phyloP scores from a whole-genome alignment of 2,888 invertebrate species.

The Aleiodes testaceus region DNA sequence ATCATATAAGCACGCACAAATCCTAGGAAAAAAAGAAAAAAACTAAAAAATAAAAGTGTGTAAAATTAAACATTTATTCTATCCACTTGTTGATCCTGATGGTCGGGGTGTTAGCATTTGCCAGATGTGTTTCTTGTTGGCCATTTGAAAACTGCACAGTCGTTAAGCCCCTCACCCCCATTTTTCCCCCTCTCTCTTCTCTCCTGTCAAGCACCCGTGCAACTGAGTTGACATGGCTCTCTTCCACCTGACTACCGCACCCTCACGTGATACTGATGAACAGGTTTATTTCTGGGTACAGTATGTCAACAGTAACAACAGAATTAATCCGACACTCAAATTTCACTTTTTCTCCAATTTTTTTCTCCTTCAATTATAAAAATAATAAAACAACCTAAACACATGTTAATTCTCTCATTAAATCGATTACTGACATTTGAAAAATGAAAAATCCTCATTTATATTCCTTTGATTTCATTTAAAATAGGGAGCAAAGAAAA shows the following conservation, averaged over 20 bases:
- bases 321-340: no score
- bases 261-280: constrained; percentile 24
- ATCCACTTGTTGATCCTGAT: constrained; percentile 52
- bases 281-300: constrained; percentile 4
- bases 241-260: constrained; percentile 49
- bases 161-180: constrained; percentile 46
- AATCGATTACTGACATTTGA: no score
- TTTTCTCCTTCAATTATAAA: no score
- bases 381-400: no score
- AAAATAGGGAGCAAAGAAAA: constrained; percentile 7
- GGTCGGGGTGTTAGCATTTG: constrained; percentile 35
- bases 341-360: no score
- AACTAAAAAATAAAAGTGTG: no score
- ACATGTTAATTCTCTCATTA: no score
- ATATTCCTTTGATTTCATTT: neutral
- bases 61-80: constrained; percentile 51
- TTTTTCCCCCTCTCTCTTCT: no score
- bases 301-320: no score
- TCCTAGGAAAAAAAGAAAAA: no score
- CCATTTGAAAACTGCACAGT: constrained; percentile 48
- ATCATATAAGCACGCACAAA: no score
- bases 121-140: constrained; percentile 46
- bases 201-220: constrained; percentile 43
- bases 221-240: constrained; percentile 45
- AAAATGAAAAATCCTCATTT: neutral